These are phyloP conservation scores for Saturnia japonica DNA, from an alignment of 2,888 invertebrate genomes.

Conservation along the genomic window DNA sequence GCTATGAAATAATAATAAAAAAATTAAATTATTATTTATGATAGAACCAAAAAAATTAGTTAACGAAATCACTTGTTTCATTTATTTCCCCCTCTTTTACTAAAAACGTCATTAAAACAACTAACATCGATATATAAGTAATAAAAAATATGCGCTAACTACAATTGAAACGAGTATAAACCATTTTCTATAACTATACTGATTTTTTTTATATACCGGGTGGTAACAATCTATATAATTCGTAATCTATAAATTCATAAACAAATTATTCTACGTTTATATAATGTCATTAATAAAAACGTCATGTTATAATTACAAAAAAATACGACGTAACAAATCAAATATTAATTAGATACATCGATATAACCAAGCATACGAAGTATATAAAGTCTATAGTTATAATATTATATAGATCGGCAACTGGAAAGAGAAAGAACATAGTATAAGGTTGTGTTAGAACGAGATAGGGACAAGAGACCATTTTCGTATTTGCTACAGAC, in stretches of 20 bases:
- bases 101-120: conserved; percentile 49
- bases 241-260: conserved; percentile 75
- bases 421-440: too few relatives aligned
- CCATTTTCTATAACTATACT: conserved; percentile 36
- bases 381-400: too few relatives aligned
- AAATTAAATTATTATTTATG: not conserved
- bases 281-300: conserved; percentile 73
- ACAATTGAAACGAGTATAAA: conserved; percentile 41
- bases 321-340: conserved; percentile 60
- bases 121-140: conserved; percentile 57
- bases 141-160: not conserved
- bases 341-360: conserved; percentile 58
- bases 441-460: too few relatives aligned
- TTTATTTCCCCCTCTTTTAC: not conserved
- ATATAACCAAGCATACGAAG: conserved; percentile 57
- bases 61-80: not conserved
- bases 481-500: too few relatives aligned
- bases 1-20: conserved; percentile 61
- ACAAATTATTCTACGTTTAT: conserved; percentile 69
- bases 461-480: too few relatives aligned
- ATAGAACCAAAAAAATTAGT: not conserved
- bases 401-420: too few relatives aligned
- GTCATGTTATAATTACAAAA: conserved; percentile 68
- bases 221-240: conserved; percentile 79
- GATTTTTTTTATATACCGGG: conserved; percentile 62